These are phyloP conservation scores for Lasioglossum zephyrum DNA, from an alignment of 2,888 invertebrate genomes.

Conservation along the genomic window DNA sequence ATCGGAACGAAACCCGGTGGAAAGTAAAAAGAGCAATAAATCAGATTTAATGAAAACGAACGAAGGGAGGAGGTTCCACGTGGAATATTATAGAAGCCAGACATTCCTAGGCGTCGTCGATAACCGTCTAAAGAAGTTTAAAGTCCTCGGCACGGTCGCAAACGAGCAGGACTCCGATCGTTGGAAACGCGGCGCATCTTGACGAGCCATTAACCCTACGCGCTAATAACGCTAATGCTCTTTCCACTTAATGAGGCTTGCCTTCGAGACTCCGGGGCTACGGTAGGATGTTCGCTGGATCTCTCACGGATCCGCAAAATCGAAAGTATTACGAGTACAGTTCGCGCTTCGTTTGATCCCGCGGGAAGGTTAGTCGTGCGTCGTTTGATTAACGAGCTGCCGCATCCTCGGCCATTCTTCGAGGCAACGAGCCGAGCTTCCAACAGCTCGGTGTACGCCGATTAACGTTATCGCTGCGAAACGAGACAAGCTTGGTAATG, in stretches of 20 bases:
- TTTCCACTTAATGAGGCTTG: conserved; percentile 43
- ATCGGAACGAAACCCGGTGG: not conserved
- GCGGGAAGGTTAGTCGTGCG: conserved; percentile 21
- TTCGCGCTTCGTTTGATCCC: conserved; percentile 42
- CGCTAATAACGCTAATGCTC: conserved; percentile 41
- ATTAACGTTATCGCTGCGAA: conserved; percentile 15
- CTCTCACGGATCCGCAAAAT: conserved; percentile 32
- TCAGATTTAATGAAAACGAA: not conserved
- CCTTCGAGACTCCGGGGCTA: conserved; percentile 9
- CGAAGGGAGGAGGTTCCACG: not conserved
- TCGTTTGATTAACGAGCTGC: conserved; percentile 46
- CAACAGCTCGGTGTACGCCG: conserved; percentile 2
- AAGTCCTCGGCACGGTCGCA: not conserved
- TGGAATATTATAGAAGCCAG: not conserved
- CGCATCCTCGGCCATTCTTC: conserved; percentile 29
- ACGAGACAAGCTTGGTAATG: conserved; percentile 7
- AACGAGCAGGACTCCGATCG: not conserved
- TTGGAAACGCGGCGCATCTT: conserved; percentile 34
- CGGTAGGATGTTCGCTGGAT: not conserved
- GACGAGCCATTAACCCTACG: conserved; percentile 32
- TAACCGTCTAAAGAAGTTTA: not conserved
- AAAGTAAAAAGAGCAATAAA: not conserved
- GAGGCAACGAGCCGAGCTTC: not conserved
- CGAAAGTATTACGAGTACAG: conserved; percentile 48
- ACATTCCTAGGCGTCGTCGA: not conserved